Base-by-base conservation (phyloP, 2,797 vertebrate genomes). In the Xenops minutus region DNA sequence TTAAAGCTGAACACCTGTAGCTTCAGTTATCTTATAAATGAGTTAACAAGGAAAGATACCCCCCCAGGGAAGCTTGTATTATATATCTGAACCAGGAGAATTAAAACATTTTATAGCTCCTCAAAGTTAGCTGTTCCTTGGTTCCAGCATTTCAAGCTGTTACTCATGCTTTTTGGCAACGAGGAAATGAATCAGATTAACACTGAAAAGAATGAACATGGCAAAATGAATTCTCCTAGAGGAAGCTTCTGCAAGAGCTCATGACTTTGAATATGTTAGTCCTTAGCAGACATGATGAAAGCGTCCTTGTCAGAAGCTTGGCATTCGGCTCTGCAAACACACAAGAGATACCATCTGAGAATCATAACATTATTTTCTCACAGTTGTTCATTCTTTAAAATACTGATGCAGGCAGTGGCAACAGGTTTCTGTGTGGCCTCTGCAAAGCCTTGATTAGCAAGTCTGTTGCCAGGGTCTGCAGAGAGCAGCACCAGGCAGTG, bases 1-100 rank as follows among this genome's bases (percentile, higher is more conserved):
- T 92, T 96, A 95, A 91, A 93, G 76, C 73, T 76, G 92, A 94
- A 94, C 95, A 97, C 85, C 87, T 94, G 89, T 96, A 95, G 93
- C 58, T 95, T 91, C 54, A 62, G 82, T 78, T 93, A 92, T 58
- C 86, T 89, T 85, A 82, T 71, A 93, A 96, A 91, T 44, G 89
- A 96, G 64, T 73, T 95, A 94, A 96, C 62, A 89, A 88, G 87
- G 32, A 89, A 91, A 77, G 93, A 93, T 43, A 64, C 18, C 13
- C n/a, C 54, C 29, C 48, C 32, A 66, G 79, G 79, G 95, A 96
- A 96, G 54, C 43, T 75, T 72, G 32, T 13, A 55, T 89, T 81
- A 62, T 48, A 63, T 48, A 93, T 72, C 43, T 91, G 61, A 96
- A 84, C 36, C 56, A 92, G 34, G 34, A 93, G 89, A 80, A 88